Evolutionary conservation across 2,888 invertebrate species (phyloP).

Genomic region (Cepaea hortensis): DNA sequence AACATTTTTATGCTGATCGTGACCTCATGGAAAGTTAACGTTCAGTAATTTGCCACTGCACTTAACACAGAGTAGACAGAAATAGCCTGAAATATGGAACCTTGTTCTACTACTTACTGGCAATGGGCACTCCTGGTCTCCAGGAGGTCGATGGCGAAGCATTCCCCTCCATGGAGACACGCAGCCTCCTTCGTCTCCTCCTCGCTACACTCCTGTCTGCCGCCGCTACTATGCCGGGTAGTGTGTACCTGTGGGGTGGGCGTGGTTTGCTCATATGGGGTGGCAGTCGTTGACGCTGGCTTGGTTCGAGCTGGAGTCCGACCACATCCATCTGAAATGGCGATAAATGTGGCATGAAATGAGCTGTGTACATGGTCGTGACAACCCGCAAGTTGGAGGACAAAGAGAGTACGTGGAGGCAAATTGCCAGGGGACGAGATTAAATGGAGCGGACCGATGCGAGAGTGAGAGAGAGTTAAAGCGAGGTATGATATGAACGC

Average conservation of each 20-base stretch:
- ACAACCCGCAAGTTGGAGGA: background rate
- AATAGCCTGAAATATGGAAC: background rate
- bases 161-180: conserved; percentile 51
- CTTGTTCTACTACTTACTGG: conserved; percentile 39
- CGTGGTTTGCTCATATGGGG: conserved; percentile 32
- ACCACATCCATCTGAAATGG: conserved; percentile 52
- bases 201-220: conserved; percentile 44
- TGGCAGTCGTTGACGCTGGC: conserved; percentile 43
- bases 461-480: too few species aligned
- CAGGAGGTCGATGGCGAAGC: conserved; percentile 48
- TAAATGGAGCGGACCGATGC: too few species aligned
- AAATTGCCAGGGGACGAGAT: background rate
- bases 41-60: background rate
- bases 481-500: too few species aligned
- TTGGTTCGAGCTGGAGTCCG: conserved; percentile 52
- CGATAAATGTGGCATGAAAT: background rate
- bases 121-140: conserved; percentile 49
- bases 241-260: background rate
- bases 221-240: background rate
- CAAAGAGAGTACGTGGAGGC: background rate
- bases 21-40: background rate
- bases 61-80: too few species aligned
- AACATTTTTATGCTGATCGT: background rate
- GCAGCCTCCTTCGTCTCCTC: conserved; percentile 40
- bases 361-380: background rate